phyloP scores from a whole-genome alignment of 64 coral and sea anemone genomes.

The Pachyseris speciosa region DNA sequence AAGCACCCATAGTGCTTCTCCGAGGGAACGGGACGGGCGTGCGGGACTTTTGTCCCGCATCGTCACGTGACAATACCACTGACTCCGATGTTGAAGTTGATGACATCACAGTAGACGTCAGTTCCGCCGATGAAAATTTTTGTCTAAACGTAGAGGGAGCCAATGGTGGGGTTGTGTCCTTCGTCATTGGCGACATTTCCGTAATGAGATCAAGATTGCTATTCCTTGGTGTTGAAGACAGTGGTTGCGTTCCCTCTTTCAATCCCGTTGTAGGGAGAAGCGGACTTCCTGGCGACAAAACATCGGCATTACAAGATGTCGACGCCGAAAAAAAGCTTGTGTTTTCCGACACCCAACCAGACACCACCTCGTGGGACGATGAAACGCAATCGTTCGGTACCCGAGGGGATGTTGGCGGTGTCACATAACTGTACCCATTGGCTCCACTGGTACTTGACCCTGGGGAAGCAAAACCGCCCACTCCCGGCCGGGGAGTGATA shows the following conservation, averaged over 20 bases:
- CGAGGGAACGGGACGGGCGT: conserved; percentile 20
- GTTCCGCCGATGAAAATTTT: not conserved
- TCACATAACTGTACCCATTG: conserved; percentile 44
- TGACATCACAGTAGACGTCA: not conserved
- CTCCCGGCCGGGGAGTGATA: not conserved
- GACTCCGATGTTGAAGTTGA: not conserved
- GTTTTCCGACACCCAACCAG: conserved; percentile 25
- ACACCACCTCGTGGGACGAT: not conserved
- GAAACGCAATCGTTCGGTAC: not conserved
- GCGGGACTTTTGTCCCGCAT: not conserved
- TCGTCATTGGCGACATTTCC: not conserved
- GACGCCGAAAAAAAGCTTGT: conserved; percentile 17
- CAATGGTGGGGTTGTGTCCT: not conserved
- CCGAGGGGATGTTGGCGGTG: conserved; percentile 6
- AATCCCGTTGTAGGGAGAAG: not conserved
- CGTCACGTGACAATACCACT: not conserved
- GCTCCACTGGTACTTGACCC: not conserved
- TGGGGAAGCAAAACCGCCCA: not conserved
- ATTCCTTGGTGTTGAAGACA: not conserved
- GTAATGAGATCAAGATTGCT: not conserved
- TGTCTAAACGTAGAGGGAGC: not conserved
- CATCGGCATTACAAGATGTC: conserved; percentile 15
- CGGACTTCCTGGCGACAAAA: not conserved
- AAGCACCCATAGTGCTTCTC: not conserved
- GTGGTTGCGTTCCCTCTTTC: not conserved